Base-by-base conservation (phyloP, 2,113 vertebrate genomes). In the Seriola quinqueradiata region DNA sequence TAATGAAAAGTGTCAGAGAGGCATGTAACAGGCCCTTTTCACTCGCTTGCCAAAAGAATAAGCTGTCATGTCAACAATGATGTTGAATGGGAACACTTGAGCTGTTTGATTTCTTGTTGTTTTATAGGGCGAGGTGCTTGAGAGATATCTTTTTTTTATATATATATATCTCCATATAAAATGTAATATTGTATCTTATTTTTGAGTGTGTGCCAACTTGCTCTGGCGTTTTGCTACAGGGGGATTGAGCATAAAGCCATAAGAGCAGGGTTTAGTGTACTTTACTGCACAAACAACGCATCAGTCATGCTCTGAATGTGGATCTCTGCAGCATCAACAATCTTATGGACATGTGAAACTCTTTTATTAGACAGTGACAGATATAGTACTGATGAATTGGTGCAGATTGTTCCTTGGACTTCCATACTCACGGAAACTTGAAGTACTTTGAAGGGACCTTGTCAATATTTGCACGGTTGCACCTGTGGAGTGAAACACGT, bases 1-100 rank as follows among this genome's bases (percentile, higher is more conserved):
- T 96, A 96, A 97, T 95, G 89, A 96, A 95, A 93, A 93, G 90
- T 95, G 95, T 95, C 95, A 96, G 82, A 92, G 82, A 97, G 93
- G 95, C 95, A 95, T 94, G 95, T 89, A 96, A 89, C 93, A 92
- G 94, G 94, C 87, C 75, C 89, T 87, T 90, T 95, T 95, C 94
- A 87, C 92, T 91, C 73, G 86, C 93, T 81, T 93, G 93, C 93
- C 89, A 89, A 74, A 40, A 89, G 93, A 92, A 89, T 94, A 94
- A 96, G 93, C 90, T 86, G 91, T 93, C 92, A 73, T 87, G 88
- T 94, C 90, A 90, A 85, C 81, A 72, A 66, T 72, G 85, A 88
- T 58, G 90, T 40, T 92, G 88, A 92, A 87, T 82, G 83, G 60
- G 82, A 46, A 50, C 86, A 83, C 69, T 88, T 70, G 78, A 90